Evolutionary conservation across 2,888 invertebrate species (phyloP).

Genomic region (Lysandra coridon): DNA sequence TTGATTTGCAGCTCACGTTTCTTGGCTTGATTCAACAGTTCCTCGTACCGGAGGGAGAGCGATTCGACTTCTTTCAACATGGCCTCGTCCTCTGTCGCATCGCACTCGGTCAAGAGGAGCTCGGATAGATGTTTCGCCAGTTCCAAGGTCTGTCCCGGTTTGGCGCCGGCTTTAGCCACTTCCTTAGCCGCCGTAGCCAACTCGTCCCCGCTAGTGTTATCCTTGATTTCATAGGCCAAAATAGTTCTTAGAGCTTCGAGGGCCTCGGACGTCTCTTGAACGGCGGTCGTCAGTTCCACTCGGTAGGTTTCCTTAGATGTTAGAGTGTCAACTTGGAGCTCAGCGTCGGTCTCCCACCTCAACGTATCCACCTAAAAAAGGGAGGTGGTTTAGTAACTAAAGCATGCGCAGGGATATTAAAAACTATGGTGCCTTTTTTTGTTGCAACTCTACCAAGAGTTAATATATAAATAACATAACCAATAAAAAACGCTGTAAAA

Average conservation of each 20-base stretch:
- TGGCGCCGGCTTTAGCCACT: conserved; percentile 87
- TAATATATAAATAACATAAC: too few species aligned
- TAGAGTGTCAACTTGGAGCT: conserved; percentile 91
- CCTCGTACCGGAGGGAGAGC: conserved; percentile 84
- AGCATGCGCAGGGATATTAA: too few species aligned
- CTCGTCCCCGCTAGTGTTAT: conserved; percentile 80
- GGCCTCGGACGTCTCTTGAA: conserved; percentile 85
- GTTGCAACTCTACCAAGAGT: too few species aligned
- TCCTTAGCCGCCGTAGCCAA: conserved; percentile 84
- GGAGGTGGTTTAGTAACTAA: conserved; percentile 42
- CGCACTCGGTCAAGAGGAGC: conserved; percentile 87
- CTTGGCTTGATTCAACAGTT: conserved; percentile 85
- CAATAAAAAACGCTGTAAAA: too few species aligned
- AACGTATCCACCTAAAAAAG: conserved; percentile 84
- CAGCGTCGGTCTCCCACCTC: conserved; percentile 87
- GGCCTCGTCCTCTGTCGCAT: conserved; percentile 83
- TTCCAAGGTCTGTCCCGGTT: conserved; percentile 90
- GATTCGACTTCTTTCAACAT: conserved; percentile 83
- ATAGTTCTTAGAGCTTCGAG: conserved; percentile 84
- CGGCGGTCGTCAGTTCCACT: conserved; percentile 86
- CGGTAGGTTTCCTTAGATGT: conserved; percentile 92
- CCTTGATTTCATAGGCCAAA: conserved; percentile 58
- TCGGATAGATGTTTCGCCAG: conserved; percentile 89
- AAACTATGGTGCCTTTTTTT: too few species aligned
- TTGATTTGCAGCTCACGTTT: conserved; percentile 87